Conservation (phyloP, 2,113 vertebrate species). For the Spea multiplicata region DNA sequence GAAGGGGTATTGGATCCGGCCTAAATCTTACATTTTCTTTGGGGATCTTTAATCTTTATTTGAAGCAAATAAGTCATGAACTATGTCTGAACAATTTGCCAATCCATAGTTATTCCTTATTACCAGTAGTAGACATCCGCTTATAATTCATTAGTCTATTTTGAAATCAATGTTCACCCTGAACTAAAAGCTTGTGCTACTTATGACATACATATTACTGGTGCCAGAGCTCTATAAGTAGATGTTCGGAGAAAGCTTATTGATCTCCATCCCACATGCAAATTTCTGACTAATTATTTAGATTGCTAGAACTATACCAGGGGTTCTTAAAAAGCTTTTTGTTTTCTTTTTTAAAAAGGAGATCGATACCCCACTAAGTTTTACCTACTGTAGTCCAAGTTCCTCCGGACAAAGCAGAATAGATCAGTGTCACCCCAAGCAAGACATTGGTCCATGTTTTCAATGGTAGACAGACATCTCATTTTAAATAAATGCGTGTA, state of each 20-base stretch:
- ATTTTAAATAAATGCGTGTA: too few relatives aligned
- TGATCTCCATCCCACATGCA: conserved; percentile 34
- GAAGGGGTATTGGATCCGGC: too few relatives aligned
- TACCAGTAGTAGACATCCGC: conserved; percentile 17
- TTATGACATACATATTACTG: conserved; percentile 32
- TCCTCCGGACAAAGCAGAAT: too few relatives aligned
- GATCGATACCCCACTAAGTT: too few relatives aligned
- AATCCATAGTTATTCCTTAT: conserved; percentile 21
- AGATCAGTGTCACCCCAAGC: too few relatives aligned
- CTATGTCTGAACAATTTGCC: conserved; percentile 6
- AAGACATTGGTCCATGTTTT: too few relatives aligned
- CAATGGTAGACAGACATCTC: too few relatives aligned
- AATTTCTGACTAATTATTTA: conserved; percentile 42
- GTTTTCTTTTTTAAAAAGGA: not conserved
- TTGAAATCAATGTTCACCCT: conserved; percentile 35
- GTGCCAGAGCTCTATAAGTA: conserved; percentile 30
- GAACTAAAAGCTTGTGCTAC: conserved; percentile 38
- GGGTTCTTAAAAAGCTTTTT: not conserved
- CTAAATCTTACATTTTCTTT: too few relatives aligned
- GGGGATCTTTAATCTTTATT: not conserved
- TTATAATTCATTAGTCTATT: conserved; percentile 34
- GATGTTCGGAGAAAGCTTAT: conserved; percentile 26
- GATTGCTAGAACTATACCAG: not conserved
- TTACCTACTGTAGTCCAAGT: too few relatives aligned
- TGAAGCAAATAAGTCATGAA: conserved; percentile 31